Conservation (phyloP, 2,113 vertebrate species). For the Xiphorhynchus elegans region DNA sequence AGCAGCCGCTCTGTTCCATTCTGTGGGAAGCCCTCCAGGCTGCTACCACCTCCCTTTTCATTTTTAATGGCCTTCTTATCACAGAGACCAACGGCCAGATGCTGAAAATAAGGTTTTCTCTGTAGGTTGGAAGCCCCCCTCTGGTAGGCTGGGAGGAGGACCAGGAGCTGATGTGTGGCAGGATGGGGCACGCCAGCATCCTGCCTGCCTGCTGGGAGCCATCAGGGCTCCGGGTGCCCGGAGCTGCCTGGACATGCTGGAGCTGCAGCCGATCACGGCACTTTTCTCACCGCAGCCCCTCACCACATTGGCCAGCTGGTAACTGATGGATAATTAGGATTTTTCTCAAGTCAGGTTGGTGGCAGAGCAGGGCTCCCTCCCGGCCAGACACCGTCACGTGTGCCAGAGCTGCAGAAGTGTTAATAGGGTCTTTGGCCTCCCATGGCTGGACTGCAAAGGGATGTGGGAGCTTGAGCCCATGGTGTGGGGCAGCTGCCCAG, state of each 20-base stretch:
- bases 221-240: neutral
- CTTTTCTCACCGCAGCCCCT: conserved; percentile 21
- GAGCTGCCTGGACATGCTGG: conserved; percentile 65
- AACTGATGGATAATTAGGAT: conserved; percentile 76
- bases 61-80: conserved; percentile 30
- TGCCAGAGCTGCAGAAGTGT: neutral
- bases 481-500: fast-evolving
- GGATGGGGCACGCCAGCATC: conserved; percentile 12
- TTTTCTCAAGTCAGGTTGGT: conserved; percentile 67
- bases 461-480: fast-evolving
- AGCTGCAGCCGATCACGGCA: neutral
- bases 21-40: neutral
- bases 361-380: neutral
- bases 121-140: neutral
- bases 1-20: fast-evolving
- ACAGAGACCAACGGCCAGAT: neutral
- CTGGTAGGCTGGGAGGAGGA: neutral
- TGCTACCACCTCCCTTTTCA: neutral
- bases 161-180: neutral
- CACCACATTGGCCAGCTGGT: conserved; percentile 58
- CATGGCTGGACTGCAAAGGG: neutral
- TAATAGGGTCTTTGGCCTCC: conserved; percentile 59
- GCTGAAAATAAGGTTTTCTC: conserved; percentile 67
- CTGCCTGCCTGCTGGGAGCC: neutral
- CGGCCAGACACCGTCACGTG: fast-evolving